A percentile compares a stretch with the other conserved stretches of the same genome.
Evolutionary conservation across 2,113 vertebrate species (phyloP).

Genomic region (Corvus cornix): DNA sequence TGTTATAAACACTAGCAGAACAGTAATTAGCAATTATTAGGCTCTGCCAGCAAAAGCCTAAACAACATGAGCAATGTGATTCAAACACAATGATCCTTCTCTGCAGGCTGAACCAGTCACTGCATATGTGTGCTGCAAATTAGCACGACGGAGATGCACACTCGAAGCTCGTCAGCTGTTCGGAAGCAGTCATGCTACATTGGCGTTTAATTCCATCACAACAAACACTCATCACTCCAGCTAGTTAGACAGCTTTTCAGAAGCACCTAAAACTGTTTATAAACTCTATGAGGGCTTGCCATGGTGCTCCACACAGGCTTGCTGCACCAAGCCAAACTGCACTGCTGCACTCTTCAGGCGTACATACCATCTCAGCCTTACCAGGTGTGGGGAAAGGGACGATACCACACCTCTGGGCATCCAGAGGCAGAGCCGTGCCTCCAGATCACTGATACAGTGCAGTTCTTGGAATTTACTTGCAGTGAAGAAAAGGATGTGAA

Average conservation of each 20-base stretch:
- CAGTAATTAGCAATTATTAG: neutral
- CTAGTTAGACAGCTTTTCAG: neutral
- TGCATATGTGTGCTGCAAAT: neutral
- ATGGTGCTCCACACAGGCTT: rapidly evolving
- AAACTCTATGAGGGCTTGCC: neutral
- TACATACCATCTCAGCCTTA: rapidly evolving
- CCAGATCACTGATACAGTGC: neutral
- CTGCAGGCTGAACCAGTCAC: neutral
- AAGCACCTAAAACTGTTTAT: neutral
- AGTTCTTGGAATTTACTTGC: neutral
- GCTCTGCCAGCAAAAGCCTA: neutral
- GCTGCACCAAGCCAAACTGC: neutral
- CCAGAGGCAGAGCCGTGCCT: neutral
- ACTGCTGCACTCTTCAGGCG: rapidly evolving
- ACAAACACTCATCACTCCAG: neutral
- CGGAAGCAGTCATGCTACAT: neutral
- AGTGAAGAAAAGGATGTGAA: neutral
- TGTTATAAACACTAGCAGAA: neutral
- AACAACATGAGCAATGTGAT: neutral
- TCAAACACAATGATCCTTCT: neutral
- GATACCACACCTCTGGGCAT: too few species aligned
- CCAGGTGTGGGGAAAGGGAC: rapidly evolving
- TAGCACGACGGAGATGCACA: neutral
- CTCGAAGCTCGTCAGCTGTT: neutral
- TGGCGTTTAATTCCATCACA: neutral